Evolutionary conservation across 2,113 vertebrate genomes (phyloP).

Genomic region (Polypterus bichir): DNA sequence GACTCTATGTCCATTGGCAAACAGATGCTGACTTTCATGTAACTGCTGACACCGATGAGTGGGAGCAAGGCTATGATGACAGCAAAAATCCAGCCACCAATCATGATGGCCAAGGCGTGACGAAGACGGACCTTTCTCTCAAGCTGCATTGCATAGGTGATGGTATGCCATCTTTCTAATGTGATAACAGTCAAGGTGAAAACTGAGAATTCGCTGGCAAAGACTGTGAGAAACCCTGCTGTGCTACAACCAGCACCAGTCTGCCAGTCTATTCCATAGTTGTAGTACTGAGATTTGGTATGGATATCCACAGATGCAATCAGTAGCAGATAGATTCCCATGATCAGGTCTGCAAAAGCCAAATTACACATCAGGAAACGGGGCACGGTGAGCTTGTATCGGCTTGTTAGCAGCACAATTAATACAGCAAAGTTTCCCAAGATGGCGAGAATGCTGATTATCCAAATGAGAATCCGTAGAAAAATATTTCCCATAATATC

Average conservation of each 20-base stretch:
- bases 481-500: slow-evolving; percentile 75
- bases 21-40: slow-evolving; percentile 90
- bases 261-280: slow-evolving; percentile 90
- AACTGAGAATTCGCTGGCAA: slow-evolving; percentile 85
- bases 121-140: slow-evolving; percentile 68
- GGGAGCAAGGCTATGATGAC: slow-evolving; percentile 66
- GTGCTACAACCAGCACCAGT: slow-evolving; percentile 68
- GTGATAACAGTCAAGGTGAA: slow-evolving; percentile 86
- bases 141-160: slow-evolving; percentile 82
- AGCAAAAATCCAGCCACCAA: slow-evolving; percentile 75
- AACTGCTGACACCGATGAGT: slow-evolving; percentile 79
- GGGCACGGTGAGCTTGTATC: slow-evolving; percentile 80
- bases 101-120: slow-evolving; percentile 71
- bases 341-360: slow-evolving; percentile 90
- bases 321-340: slow-evolving; percentile 79
- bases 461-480: slow-evolving; percentile 81
- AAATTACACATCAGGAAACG: slow-evolving; percentile 95
- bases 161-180: slow-evolving; percentile 90
- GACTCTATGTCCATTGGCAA: slow-evolving; percentile 90
- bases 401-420: slow-evolving; percentile 66
- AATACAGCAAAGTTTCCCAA: slow-evolving; percentile 71
- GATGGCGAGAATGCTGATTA: slow-evolving; percentile 75
- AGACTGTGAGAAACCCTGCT: slow-evolving; percentile 86
- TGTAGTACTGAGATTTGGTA: slow-evolving; percentile 77
- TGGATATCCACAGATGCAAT: slow-evolving; percentile 76